Conservation (phyloP, 2,113 vertebrate species). For the Myrmecophaga tridactyla region DNA sequence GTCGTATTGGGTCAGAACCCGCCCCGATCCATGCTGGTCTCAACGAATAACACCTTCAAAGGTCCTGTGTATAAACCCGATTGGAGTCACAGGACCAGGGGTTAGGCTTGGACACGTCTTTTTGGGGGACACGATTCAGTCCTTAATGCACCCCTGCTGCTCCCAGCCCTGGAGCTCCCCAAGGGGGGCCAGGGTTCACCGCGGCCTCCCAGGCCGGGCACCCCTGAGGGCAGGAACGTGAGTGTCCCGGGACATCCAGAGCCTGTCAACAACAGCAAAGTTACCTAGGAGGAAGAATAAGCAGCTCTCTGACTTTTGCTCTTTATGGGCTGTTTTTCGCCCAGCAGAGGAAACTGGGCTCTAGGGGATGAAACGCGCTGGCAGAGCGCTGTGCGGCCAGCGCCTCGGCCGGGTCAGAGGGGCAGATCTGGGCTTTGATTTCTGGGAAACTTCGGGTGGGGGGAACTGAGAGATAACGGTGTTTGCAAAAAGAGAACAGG, state of each 20-base stretch:
- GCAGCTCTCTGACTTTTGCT: conserved; percentile 42
- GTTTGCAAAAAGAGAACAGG: neutral
- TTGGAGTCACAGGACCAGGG: no score
- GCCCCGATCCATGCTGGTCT: no score
- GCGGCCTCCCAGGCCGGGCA: no score
- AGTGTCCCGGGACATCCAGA: neutral
- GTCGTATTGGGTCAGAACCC: no score
- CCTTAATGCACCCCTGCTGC: no score
- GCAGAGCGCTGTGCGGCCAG: no score
- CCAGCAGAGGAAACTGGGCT: neutral
- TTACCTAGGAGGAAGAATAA: neutral
- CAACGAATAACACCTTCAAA: no score
- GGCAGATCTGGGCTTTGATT: neutral
- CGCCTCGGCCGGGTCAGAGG: neutral
- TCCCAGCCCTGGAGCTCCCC: neutral
- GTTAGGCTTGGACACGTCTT: no score
- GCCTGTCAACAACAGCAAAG: neutral
- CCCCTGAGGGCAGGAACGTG: no score
- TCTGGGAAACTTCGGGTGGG: neutral
- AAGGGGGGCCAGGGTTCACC: no score
- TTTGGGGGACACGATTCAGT: no score
- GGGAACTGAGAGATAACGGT: neutral
- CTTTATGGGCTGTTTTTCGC: neutral
- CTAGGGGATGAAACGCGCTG: neutral
- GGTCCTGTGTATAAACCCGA: no score